Evolutionary conservation across 1,140 invertebrate species (phyloP), one percentile per base, ranked within the genome.

Genomic region (Musca domestica): DNA sequence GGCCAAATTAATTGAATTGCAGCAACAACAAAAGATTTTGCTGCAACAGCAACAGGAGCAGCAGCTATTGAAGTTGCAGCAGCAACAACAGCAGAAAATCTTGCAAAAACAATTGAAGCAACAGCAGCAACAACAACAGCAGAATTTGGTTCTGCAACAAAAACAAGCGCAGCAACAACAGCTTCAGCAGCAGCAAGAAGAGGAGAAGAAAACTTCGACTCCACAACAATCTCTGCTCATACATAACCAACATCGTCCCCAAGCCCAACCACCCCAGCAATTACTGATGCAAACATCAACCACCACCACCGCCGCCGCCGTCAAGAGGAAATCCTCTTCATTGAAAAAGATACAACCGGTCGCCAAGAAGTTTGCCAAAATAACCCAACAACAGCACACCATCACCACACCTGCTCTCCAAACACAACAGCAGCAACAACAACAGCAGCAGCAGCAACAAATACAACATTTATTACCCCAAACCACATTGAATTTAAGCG

Each of bases 111-210:
- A 69, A 66, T 66, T 67, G 49, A 14, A 25, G 3, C 69, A 68
- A 22, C 66, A 74, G 46, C 52, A 73, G 23, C 48, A 71, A 22
- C 69, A 74, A n/a, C 73, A 74, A 7, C 73, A 64, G 22, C 71
- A 65, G n/a, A 64, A 68, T 22, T 69, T 69, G 22, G 56, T 74
- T 7, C 72, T 72, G 23, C 70, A 71, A 41, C 6, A 5, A n/a
- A n/a, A n/a, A n/a, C n/a, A n/a, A n/a, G n/a, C n/a, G 12, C 72
- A 73, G 7, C 68, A 69, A 34, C 74, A 73, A 34, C 66, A 19
- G 67, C 67, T 23, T 48, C 69, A 76, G 74, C 27, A 71, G 49
- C 41, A 78, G 58, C 49, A 72, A n/a, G 78, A 71, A 65, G 54
- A 30, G 70, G 72, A 19, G 76, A 78, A 34, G 74, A 64, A 64